Evolutionary conservation across 1,140 invertebrate species (phyloP), one percentile per base, ranked within the genome.

Genomic region (Solenopsis invicta): DNA sequence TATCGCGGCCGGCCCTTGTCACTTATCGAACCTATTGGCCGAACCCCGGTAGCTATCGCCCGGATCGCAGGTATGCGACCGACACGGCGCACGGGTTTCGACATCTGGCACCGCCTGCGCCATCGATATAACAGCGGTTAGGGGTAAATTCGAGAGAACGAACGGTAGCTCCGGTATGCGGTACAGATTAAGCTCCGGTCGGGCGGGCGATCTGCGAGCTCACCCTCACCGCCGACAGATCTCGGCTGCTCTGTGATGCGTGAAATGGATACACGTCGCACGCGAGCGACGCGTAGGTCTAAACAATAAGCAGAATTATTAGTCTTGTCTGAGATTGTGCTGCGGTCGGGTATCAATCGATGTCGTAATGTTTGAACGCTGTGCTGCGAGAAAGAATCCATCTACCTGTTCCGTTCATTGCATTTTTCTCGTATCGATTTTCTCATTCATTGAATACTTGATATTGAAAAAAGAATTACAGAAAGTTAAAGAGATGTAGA

Each of bases 291-390:
- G 56, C 71, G 34, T 71, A 82, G 62, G 82, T 81, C 84, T 66
- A 82, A 89, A 89, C 88, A 89, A 89, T 89, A 82, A 89, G 69
- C 61, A 37, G 54, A 62, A 71, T 86, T 89, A 87, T 89, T 89
- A 89, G 77, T 76, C 71, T 88, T 71, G 80, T 52, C 29, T 34
- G 24, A 29, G 12, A 37, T 9, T 24, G 18, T 8, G 6, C n/a
- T 16, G 34, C 62, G 45, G 34, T 10, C 59, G 75, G 87, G 24
- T 78, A 56, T 66, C 78, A 21, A 88, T 85, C 78, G 72, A 56
- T 29, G 5, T 34, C 82, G 48, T 66, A 62, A 77, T 84, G 59
- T 56, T 59, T 64, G 54, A 66, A 21, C 52, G 13, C 24, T 24
- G 76, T 56, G 56, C 76, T 24, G 66, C 64, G 66, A 54, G 61